Evolutionary conservation across 1,140 invertebrate genomes (phyloP), one percentile per base, ranked within the genome.

Genomic region (Eulimnadia texana): DNA sequence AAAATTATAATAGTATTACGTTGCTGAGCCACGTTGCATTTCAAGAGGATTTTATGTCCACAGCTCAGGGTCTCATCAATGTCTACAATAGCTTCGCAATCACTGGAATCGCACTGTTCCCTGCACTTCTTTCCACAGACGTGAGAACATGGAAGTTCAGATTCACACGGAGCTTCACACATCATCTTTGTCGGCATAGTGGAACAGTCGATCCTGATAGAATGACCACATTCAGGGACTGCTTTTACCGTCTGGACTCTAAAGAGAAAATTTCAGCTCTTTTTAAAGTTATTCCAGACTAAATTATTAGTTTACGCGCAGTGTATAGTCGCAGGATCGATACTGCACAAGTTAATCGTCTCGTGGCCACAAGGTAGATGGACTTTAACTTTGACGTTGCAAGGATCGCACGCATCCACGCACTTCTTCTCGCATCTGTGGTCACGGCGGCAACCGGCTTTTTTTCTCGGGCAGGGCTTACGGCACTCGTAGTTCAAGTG

Each of bases 401-500:
- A 57, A 42, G 3, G 55, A 16, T 1, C 28, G 13, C 55, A 57
- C 2, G 25, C 55, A 10, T 57, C 55, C 11, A 16, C 22, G 27
- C 55, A 57, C 13, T 29, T 33, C 28, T 57, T 57, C 11, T 27
- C 28, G 27, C 55, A 57, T 13, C 20, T 57, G 28, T 57, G 55
- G 2, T 29, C 20, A 23, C 3, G 27, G 27, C 33, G 27, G n/a
- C 55, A 57, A n/a, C 55, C 55, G 27, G 22, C 16, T 10, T 57
- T 57, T 27, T 3, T 57, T 27, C 25, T 57, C 28, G 27, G 27
- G 19, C 55, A 57, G 2, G 1, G 24, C 28, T 57, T 57, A 10
- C 33, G 27, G 29, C 55, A 57, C 25, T 57, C 13, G 27, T 57
- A 57, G 23, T 29, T 55, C 20, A 50, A 9, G 49, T 67, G 67